A percentile compares a stretch with the other conserved stretches of the same genome.
These are phyloP conservation scores for Rattus rattus DNA, from an alignment of 2,113 vertebrate genomes.

Conservation along the genomic window DNA sequence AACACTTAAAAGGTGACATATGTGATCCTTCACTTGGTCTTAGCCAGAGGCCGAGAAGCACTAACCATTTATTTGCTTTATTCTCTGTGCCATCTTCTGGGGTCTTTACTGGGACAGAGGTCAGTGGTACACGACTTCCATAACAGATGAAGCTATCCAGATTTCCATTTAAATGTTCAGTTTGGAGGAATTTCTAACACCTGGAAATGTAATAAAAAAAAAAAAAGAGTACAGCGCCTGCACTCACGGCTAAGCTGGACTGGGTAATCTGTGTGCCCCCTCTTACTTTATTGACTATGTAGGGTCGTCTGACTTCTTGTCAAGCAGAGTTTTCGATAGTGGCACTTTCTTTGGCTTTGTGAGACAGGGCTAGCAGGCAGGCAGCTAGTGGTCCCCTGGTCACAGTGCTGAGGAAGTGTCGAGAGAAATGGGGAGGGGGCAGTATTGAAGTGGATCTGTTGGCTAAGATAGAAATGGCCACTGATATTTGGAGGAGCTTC, in stretches of 20 bases:
- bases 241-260: not conserved
- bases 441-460: not conserved
- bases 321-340: not conserved
- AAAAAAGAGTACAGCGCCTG: not conserved
- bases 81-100: not conserved
- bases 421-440: not conserved
- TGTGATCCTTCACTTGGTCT: not conserved
- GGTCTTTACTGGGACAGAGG: not conserved
- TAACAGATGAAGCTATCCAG: accelerated
- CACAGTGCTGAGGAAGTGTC: too few species aligned
- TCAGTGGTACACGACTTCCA: not conserved
- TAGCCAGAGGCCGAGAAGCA: too few species aligned
- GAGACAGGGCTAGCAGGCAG: not conserved
- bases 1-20: not conserved
- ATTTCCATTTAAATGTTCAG: not conserved
- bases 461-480: not conserved
- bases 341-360: not conserved
- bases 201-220: not conserved
- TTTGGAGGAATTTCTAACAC: not conserved
- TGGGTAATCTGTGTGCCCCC: not conserved
- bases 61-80: not conserved
- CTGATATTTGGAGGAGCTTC: not conserved
- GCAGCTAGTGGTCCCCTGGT: not conserved
- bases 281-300: not conserved
- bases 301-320: not conserved